Evolutionary conservation across 2,888 invertebrate genomes (phyloP), one percentile per base, ranked within the genome.

Genomic region (Leptarthrus brevirostris): DNA sequence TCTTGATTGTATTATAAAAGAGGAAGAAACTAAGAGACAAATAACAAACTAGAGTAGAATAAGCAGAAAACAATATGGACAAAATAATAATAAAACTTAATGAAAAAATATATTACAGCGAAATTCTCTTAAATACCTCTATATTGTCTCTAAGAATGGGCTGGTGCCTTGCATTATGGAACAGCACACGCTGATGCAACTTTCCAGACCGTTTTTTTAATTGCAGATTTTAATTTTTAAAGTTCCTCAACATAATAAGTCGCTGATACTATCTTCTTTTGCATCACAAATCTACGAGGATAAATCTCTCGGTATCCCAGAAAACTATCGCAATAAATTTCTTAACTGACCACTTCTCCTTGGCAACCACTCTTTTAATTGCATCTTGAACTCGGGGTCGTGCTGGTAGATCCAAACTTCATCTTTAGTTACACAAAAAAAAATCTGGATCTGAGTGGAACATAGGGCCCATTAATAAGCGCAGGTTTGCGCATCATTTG

Each of bases 1-100:
- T 2, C 77, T 85, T 12, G 85, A 85, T 76, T 81, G 79, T 54
- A 84, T 85, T 10, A 84, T 85, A 52, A 80, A 81, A 24, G 79
- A 78, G 34, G 85, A 85, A 78, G 85, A 85, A 77, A 79, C 79
- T 56, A 79, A 82, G 30, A 40, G n/a, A 40, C 40, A 40, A 12
- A 40, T 40, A n/a, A n/a, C n/a, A n/a, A n/a, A n/a, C n/a, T n/a
- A n/a, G n/a, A n/a, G n/a, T n/a, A n/a, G n/a, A n/a, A n/a, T 30
- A 30, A 5, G 30, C 8, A 8, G 30, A 5, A 8, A 30, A 30
- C 4, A 30, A 30, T 30, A 30, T 30, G 3, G 30, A 30, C 30
- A 30, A 30, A 30, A n/a, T n/a, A n/a, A n/a, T n/a, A n/a, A n/a
- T n/a, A n/a, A n/a, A n/a, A n/a, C n/a, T n/a, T n/a, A n/a, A 58